phyloP scores from a whole-genome alignment of 1,140 invertebrate species.

The Lethocerus indicus region DNA sequence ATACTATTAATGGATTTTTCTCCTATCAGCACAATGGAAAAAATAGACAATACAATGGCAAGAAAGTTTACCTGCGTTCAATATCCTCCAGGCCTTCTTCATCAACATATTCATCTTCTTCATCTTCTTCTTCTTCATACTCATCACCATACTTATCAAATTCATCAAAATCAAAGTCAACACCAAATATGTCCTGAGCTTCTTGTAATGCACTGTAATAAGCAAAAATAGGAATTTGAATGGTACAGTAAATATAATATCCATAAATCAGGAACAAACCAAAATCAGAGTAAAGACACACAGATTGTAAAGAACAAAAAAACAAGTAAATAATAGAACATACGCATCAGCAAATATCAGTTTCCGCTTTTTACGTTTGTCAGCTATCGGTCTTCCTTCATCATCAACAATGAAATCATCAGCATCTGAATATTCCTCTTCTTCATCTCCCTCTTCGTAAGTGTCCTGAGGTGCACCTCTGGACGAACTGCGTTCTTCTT shows the following conservation, averaged over 20 bases:
- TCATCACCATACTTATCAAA: constrained; percentile 81
- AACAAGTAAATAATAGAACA: constrained; percentile 24
- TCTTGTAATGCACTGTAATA: constrained; percentile 72
- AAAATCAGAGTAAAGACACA: no score
- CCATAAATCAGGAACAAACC: no score
- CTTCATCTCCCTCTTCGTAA: constrained; percentile 60
- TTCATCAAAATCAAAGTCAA: constrained; percentile 95
- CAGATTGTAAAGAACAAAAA: no score
- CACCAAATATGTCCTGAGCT: constrained; percentile 98
- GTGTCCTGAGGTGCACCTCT: constrained; percentile 32
- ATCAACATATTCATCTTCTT: constrained; percentile 55
- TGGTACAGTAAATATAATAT: background rate
- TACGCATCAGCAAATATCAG: constrained; percentile 82
- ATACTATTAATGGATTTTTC: no score
- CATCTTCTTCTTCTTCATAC: constrained; percentile 66
- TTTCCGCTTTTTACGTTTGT: constrained; percentile 71
- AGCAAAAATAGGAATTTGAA: constrained; percentile 11
- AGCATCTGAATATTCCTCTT: constrained; percentile 60
- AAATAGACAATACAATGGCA: background rate
- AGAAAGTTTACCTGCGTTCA: constrained; percentile 15
- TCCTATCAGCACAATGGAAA: no score
- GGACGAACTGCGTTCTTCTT: constrained; percentile 56
- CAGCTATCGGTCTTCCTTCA: constrained; percentile 78
- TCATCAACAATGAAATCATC: constrained; percentile 98
- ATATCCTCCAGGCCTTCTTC: constrained; percentile 41